Percentiles rank a stretch among this genome's conserved stretches.
phyloP scores from a whole-genome alignment of 2,797 vertebrate species.

The Semaprochilodus insignis region DNA sequence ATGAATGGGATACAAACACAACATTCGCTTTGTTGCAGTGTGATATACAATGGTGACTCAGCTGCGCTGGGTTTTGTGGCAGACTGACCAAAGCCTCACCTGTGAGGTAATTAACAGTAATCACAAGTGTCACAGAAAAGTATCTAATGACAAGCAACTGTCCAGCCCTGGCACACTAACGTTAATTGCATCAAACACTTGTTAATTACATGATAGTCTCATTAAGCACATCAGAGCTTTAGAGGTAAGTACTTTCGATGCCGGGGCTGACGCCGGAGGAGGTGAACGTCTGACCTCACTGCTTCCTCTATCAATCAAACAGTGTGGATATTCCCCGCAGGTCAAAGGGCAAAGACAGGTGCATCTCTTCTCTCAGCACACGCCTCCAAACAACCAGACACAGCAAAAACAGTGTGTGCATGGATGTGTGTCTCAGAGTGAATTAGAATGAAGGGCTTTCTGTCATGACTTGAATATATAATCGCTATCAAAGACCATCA shows the following conservation, averaged over 20 bases:
- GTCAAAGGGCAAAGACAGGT: constrained; percentile 48
- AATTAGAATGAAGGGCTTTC: constrained; percentile 20
- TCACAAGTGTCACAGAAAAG: constrained; percentile 40
- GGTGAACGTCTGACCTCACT: constrained; percentile 41
- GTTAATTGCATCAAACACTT: constrained; percentile 69
- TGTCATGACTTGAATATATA: constrained; percentile 12
- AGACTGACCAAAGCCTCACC: constrained; percentile 25
- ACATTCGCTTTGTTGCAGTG: neutral
- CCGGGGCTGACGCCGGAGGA: constrained; percentile 30
- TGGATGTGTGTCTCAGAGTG: constrained; percentile 3
- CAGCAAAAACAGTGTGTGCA: constrained; percentile 20
- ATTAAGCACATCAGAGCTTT: constrained; percentile 43
- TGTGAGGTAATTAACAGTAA: constrained; percentile 46
- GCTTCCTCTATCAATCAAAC: constrained; percentile 38
- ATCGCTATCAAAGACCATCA: neutral
- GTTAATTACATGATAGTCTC: constrained; percentile 53
- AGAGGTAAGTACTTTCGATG: constrained; percentile 35
- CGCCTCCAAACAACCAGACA: constrained; percentile 16
- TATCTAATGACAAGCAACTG: constrained; percentile 55
- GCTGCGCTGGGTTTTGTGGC: neutral
- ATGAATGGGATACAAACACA: neutral
- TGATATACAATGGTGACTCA: neutral
- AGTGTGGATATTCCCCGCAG: constrained; percentile 27
- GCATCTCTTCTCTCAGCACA: constrained; percentile 3
- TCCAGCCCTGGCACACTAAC: constrained; percentile 64